phyloP scores from a whole-genome alignment of 53 echinoderm and acorn worm species.

The Paelopatides confundens region DNA sequence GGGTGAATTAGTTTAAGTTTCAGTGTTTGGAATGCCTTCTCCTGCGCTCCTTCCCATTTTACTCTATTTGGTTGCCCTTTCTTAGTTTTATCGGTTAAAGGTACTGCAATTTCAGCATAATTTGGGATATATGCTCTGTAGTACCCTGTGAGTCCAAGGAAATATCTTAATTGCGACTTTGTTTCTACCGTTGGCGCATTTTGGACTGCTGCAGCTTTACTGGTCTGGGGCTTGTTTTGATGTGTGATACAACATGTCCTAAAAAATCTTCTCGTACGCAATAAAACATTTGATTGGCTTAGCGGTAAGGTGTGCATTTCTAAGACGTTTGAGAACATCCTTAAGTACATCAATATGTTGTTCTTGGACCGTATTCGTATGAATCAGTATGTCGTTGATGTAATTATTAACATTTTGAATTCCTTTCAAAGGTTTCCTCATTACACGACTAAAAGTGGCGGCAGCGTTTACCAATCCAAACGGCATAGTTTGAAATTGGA shows the following conservation, averaged over 20 bases:
- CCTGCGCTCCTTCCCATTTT: slow-evolving; percentile 45
- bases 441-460: slow-evolving; percentile 69
- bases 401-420: too few relatives aligned
- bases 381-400: too few relatives aligned
- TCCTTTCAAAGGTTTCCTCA: slow-evolving; percentile 51
- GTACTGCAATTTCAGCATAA: slow-evolving; percentile 44
- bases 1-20: slow-evolving; percentile 55
- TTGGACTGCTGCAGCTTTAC: slow-evolving; percentile 43
- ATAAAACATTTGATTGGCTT: slow-evolving; percentile 53
- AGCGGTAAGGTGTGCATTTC: too few relatives aligned
- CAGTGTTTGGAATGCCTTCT: slow-evolving; percentile 46
- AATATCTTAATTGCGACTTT: slow-evolving; percentile 35
- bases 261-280: too few relatives aligned
- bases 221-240: slow-evolving; percentile 49
- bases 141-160: slow-evolving; percentile 40
- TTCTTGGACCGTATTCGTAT: too few relatives aligned
- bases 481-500: slow-evolving; percentile 72
- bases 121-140: slow-evolving; percentile 49
- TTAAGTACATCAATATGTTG: too few relatives aligned
- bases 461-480: slow-evolving; percentile 74
- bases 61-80: slow-evolving; percentile 60
- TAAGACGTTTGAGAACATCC: too few relatives aligned
- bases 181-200: slow-evolving; percentile 14
- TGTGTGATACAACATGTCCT: slow-evolving; percentile 52
- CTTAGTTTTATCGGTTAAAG: slow-evolving; percentile 13